Conservation (phyloP, 2,888 invertebrate genomes). For the Cremastobaeus sp. region DNA sequence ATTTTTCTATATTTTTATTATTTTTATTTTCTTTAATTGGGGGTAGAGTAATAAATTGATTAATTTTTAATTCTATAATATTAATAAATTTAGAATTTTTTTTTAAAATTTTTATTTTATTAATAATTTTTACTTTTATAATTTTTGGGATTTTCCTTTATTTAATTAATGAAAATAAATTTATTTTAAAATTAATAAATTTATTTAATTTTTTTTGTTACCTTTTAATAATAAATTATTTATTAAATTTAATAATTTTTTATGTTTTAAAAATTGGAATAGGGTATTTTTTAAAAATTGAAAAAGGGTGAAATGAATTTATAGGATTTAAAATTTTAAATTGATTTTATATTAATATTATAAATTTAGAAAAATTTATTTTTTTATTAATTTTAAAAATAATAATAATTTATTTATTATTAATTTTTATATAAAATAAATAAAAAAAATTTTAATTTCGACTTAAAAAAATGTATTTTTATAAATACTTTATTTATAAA, state of each 20-base stretch:
- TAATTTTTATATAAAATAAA: slow-evolving; percentile 67
- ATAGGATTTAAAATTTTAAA: not conserved
- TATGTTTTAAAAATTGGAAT: slow-evolving; percentile 13
- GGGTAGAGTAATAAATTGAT: slow-evolving; percentile 55
- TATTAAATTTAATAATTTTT: slow-evolving; percentile 14
- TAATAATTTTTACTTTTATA: slow-evolving; percentile 33
- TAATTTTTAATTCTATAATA: slow-evolving; percentile 40
- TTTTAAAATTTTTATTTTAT: slow-evolving; percentile 25
- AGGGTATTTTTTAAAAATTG: not conserved
- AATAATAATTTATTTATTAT: slow-evolving; percentile 63
- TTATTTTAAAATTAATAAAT: slow-evolving; percentile 67
- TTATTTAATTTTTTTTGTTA: slow-evolving; percentile 35
- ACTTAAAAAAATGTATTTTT: slow-evolving; percentile 64
- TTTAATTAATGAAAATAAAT: slow-evolving; percentile 65
- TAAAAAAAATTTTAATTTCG: slow-evolving; percentile 62
- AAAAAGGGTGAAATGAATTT: slow-evolving; percentile 18
- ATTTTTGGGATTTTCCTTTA: slow-evolving; percentile 70
- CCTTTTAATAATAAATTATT: slow-evolving; percentile 43
- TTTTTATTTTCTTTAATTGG: slow-evolving; percentile 55
- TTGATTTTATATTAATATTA: slow-evolving; percentile 6
- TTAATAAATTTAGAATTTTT: slow-evolving; percentile 19
- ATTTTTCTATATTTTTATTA: slow-evolving; percentile 62
- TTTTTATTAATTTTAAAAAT: slow-evolving; percentile 52
- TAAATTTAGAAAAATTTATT: slow-evolving; percentile 67
- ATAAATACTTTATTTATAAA: slow-evolving; percentile 29